Conservation (phyloP, 2,113 vertebrate species). For the Ophthalmolycus amberensis region DNA sequence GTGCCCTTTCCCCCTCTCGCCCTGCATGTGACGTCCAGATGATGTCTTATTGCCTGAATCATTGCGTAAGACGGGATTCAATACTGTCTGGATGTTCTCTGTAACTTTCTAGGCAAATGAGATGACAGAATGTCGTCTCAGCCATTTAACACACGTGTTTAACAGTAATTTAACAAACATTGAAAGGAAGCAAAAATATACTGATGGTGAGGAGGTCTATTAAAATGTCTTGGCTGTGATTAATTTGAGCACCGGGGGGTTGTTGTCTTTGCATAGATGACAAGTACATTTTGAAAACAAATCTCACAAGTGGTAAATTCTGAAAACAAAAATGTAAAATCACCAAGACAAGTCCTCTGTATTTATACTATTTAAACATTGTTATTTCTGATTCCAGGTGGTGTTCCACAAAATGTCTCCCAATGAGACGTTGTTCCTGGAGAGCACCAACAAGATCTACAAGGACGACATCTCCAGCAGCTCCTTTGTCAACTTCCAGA, state of each 20-base stretch:
- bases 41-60: slow-evolving; percentile 10
- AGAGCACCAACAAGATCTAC: slow-evolving; percentile 99
- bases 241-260: neutral
- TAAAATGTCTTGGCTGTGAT: neutral
- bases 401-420: slow-evolving; percentile 99
- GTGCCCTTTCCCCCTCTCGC: slow-evolving; percentile 38
- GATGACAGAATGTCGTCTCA: neutral
- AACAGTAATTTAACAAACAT: neutral
- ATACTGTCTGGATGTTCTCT: neutral
- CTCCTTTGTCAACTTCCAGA: slow-evolving; percentile 99
- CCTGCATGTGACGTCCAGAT: slow-evolving; percentile 48
- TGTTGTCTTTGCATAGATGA: neutral
- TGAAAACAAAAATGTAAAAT: neutral
- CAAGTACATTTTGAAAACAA: neutral
- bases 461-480: slow-evolving; percentile 99
- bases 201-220: neutral
- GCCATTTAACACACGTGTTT: neutral
- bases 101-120: neutral
- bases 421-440: slow-evolving; percentile 97
- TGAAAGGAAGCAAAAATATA: neutral
- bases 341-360: neutral
- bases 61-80: neutral
- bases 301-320: neutral
- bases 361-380: neutral
- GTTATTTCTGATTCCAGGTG: slow-evolving; percentile 83